These are phyloP conservation scores for Osmerus eperlanus DNA, from an alignment of 2,113 vertebrate genomes.

Conservation along the genomic window DNA sequence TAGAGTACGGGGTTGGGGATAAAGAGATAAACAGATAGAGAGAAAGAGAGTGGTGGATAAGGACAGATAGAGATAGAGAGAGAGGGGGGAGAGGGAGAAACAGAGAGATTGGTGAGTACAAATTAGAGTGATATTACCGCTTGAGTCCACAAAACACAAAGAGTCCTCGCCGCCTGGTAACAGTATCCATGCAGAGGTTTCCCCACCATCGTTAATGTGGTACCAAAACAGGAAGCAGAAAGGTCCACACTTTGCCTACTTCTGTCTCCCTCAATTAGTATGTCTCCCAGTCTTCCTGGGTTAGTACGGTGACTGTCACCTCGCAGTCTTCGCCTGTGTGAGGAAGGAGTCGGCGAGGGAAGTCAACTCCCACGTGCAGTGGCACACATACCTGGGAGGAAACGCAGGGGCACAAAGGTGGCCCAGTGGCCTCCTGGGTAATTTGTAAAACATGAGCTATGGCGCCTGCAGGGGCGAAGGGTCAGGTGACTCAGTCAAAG, in stretches of 20 bases:
- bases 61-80: background rate
- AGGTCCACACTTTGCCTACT: slow-evolving; percentile 30
- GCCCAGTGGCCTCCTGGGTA: slow-evolving; percentile 67
- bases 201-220: slow-evolving; percentile 25
- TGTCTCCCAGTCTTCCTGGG: slow-evolving; percentile 35
- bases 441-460: slow-evolving; percentile 75
- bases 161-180: slow-evolving; percentile 9
- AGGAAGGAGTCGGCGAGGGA: slow-evolving; percentile 32
- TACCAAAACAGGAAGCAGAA: slow-evolving; percentile 24
- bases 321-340: slow-evolving; percentile 40
- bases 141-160: slow-evolving; percentile 19
- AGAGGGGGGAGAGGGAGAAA: background rate
- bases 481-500: slow-evolving; percentile 77
- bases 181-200: slow-evolving; percentile 17
- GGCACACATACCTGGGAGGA: slow-evolving; percentile 64
- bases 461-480: slow-evolving; percentile 64
- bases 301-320: slow-evolving; percentile 51
- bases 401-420: slow-evolving; percentile 69
- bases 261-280: slow-evolving; percentile 44
- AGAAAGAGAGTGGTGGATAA: background rate
- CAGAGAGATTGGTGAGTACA: background rate
- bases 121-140: slow-evolving; percentile 12
- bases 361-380: slow-evolving; percentile 73
- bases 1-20: background rate
- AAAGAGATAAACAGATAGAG: slow-evolving; percentile 1